phyloP scores from a whole-genome alignment of 1,140 invertebrate species.

The Sinella curviseta region DNA sequence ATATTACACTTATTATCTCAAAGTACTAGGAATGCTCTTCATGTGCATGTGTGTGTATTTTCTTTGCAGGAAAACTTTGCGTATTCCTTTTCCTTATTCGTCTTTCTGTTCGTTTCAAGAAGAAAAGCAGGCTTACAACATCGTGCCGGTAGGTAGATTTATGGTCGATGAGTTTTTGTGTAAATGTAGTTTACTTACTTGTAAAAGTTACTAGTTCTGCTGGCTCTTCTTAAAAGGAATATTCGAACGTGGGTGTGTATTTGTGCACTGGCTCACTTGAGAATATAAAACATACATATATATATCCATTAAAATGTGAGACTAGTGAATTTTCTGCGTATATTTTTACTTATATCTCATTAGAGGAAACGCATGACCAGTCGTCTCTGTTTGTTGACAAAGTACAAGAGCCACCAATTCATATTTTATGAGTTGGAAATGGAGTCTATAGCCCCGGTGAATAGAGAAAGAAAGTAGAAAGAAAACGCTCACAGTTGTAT shows the following conservation, averaged over 20 bases:
- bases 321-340: too few relatives aligned
- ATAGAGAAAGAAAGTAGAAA: too few relatives aligned
- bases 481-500: not conserved
- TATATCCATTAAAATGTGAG: not conserved
- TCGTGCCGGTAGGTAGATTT: not conserved
- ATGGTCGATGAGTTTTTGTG: not conserved
- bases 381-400: slow-evolving; percentile 7
- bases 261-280: too few relatives aligned
- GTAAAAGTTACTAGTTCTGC: not conserved
- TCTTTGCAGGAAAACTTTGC: too few relatives aligned
- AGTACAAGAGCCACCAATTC: slow-evolving; percentile 17
- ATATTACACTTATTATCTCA: too few relatives aligned
- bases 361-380: slow-evolving; percentile 18
- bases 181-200: not conserved
- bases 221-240: not conserved
- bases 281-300: not conserved
- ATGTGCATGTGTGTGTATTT: too few relatives aligned
- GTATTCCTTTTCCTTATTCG: too few relatives aligned
- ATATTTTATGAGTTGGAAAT: slow-evolving; percentile 16
- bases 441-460: not conserved
- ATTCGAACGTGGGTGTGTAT: not conserved
- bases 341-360: not conserved
- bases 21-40: too few relatives aligned
- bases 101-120: too few relatives aligned
- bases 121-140: not conserved